Evolutionary conservation across 2,797 vertebrate genomes (phyloP).

Genomic region (Miichthys miiuy): DNA sequence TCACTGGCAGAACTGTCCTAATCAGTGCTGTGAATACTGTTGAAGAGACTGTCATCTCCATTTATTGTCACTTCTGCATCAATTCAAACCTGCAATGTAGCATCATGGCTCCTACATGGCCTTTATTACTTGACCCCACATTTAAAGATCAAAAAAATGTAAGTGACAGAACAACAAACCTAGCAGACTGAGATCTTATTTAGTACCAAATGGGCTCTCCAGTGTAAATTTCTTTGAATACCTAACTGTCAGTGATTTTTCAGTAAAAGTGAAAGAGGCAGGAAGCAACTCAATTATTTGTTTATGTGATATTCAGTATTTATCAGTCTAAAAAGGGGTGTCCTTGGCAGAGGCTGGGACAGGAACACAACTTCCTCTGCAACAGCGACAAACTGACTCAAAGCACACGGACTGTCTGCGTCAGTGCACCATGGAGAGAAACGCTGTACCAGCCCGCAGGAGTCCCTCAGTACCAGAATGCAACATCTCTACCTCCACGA

Average conservation of each 20-base stretch:
- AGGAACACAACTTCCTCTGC: constrained; percentile 73
- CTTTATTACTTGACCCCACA: neutral
- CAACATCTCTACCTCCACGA: constrained; percentile 71
- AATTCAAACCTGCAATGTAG: neutral
- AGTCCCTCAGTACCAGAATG: constrained; percentile 54
- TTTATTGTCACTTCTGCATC: neutral
- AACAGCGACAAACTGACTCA: constrained; percentile 34
- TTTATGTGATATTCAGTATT: constrained; percentile 11
- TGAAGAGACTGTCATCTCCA: neutral
- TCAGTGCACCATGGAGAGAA: constrained; percentile 77
- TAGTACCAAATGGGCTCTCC: neutral
- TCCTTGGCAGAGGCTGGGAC: constrained; percentile 65
- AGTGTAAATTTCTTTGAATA: constrained; percentile 1
- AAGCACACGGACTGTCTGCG: constrained; percentile 1
- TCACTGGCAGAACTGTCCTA: neutral
- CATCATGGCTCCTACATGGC: neutral
- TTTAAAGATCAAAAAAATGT: neutral
- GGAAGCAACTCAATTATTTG: neutral
- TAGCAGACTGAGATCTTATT: neutral
- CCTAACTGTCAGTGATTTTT: neutral
- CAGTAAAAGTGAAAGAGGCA: neutral
- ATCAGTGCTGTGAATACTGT: too few relatives aligned
- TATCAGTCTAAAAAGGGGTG: constrained; percentile 37
- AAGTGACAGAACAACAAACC: neutral
- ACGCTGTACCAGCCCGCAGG: constrained; percentile 45